Conservation (phyloP, 2,888 invertebrate species). For the Acheta domesticus region DNA sequence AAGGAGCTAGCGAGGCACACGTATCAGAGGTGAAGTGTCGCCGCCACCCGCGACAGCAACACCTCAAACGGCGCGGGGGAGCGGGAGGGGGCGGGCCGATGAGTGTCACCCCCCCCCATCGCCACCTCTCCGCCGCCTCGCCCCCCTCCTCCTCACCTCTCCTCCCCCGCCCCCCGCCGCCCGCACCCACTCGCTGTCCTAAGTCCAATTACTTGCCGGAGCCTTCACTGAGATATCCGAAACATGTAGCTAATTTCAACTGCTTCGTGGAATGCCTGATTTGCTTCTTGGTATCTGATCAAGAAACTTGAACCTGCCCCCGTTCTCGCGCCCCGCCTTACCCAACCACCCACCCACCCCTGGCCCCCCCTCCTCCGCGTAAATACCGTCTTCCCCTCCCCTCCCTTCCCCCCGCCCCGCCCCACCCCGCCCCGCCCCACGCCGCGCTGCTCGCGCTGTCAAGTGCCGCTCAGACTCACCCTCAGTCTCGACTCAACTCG, state of each 20-base stretch:
- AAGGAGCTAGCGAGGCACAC: too few relatives aligned
- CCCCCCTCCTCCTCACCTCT: background rate
- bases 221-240: conserved; percentile 11
- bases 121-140: background rate
- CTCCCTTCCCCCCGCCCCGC: background rate
- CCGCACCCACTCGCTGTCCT: background rate
- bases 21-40: too few relatives aligned
- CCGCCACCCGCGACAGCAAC: too few relatives aligned
- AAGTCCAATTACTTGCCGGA: conserved; percentile 3
- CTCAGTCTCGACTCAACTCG: background rate
- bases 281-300: conserved; percentile 9
- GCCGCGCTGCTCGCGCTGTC: background rate
- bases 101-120: background rate
- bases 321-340: background rate
- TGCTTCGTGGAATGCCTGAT: conserved; percentile 18
- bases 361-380: background rate
- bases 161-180: background rate
- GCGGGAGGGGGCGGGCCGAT: too few relatives aligned
- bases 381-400: background rate
- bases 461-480: background rate
- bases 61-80: too few relatives aligned
- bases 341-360: background rate
- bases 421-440: background rate
- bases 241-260: conserved; percentile 18
- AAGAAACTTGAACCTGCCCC: conserved; percentile 9